These are phyloP conservation scores for Eulithis prunata DNA, from an alignment of 2,888 invertebrate species.

Conservation along the genomic window DNA sequence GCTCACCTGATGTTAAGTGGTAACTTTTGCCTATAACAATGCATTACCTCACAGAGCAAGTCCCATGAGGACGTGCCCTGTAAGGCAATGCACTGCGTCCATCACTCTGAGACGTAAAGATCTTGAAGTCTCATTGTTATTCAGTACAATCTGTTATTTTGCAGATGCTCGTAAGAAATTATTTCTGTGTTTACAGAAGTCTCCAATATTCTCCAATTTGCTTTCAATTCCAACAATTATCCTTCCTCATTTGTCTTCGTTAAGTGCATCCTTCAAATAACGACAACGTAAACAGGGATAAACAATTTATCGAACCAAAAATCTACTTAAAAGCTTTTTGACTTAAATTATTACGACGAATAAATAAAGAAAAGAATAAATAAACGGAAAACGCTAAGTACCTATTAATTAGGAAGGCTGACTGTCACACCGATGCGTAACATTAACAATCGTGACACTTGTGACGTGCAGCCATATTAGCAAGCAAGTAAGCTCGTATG, in stretches of 20 bases:
- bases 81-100: too few species aligned
- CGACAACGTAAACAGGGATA: conserved; percentile 52
- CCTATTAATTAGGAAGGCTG: conserved; percentile 50
- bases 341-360: conserved; percentile 61
- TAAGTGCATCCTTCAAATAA: conserved; percentile 46
- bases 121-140: too few species aligned
- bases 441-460: not conserved
- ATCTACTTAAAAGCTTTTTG: conserved; percentile 66
- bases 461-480: too few species aligned
- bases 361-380: conserved; percentile 58
- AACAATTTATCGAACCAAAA: conserved; percentile 63
- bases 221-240: conserved; percentile 24
- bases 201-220: conserved; percentile 3
- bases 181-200: not conserved
- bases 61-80: too few species aligned
- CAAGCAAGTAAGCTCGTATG: too few species aligned
- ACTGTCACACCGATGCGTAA: conserved; percentile 49
- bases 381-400: conserved; percentile 57
- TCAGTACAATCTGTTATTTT: too few species aligned
- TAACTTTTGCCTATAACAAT: too few species aligned
- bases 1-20: too few species aligned
- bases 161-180: too few species aligned
- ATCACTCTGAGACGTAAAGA: too few species aligned
- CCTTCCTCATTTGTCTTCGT: conserved; percentile 36
- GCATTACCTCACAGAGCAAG: too few species aligned